phyloP scores from a whole-genome alignment of 2,888 invertebrate species.

The Noctua janthina region DNA sequence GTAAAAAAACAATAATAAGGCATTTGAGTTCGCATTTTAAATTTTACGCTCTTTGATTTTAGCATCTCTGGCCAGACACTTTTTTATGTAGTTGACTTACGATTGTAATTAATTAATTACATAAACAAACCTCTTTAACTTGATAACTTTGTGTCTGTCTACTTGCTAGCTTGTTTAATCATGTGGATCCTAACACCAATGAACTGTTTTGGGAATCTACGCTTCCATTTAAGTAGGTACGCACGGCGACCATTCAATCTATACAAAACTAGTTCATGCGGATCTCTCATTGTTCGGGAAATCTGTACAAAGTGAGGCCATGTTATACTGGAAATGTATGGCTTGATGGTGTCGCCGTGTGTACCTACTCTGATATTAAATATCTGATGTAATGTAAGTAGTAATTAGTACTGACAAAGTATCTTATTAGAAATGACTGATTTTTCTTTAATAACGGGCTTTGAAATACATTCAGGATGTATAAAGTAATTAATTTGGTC shows the following conservation, averaged over 20 bases:
- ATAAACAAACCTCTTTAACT: constrained; percentile 1
- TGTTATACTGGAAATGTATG: too few relatives aligned
- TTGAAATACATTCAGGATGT: constrained; percentile 7
- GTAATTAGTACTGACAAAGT: constrained; percentile 41
- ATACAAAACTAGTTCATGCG: too few relatives aligned
- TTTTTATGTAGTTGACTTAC: constrained; percentile 15
- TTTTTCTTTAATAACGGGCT: constrained; percentile 49
- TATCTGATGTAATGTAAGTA: constrained; percentile 45
- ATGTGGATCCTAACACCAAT: constrained; percentile 21
- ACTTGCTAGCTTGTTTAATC: constrained; percentile 16
- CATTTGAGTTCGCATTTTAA: neutral
- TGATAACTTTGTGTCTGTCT: neutral
- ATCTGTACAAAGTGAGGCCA: too few relatives aligned
- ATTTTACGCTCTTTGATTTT: constrained; percentile 31
- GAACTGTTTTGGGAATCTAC: constrained; percentile 46
- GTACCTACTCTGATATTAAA: constrained; percentile 58
- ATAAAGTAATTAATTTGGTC: neutral
- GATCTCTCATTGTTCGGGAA: too few relatives aligned
- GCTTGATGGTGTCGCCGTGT: too few relatives aligned
- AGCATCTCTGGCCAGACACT: constrained; percentile 15
- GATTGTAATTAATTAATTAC: constrained; percentile 26
- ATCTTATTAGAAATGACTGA: constrained; percentile 59
- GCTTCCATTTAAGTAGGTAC: constrained; percentile 31
- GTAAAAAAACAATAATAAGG: constrained; percentile 22
- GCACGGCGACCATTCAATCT: too few relatives aligned